Conservation (phyloP, 2,888 invertebrate genomes). For the Catocala nupta region DNA sequence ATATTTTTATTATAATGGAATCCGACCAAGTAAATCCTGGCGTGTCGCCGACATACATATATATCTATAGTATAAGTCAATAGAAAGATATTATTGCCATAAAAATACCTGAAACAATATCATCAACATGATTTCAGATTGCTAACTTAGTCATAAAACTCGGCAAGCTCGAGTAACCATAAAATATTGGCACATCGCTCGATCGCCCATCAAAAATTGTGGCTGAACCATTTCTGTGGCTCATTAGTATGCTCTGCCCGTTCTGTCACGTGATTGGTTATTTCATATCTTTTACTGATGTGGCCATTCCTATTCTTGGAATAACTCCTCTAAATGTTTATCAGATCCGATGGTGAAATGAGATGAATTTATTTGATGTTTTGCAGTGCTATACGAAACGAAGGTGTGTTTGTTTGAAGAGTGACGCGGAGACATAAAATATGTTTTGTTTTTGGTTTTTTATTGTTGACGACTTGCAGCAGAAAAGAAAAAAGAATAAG, state of each 20-base stretch:
- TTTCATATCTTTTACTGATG: slow-evolving; percentile 50
- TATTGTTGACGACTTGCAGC: too few relatives aligned
- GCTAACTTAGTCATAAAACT: slow-evolving; percentile 1
- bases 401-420: not conserved
- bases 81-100: too few relatives aligned
- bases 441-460: not conserved
- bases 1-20: too few relatives aligned
- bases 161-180: slow-evolving; percentile 24
- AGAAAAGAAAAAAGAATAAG: too few relatives aligned
- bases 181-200: slow-evolving; percentile 40
- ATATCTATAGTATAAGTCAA: too few relatives aligned
- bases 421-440: not conserved
- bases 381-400: not conserved
- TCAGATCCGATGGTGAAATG: slow-evolving; percentile 27
- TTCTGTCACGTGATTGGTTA: slow-evolving; percentile 52
- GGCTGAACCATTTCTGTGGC: slow-evolving; percentile 5
- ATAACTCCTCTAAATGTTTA: slow-evolving; percentile 43
- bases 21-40: too few relatives aligned
- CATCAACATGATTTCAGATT: slow-evolving; percentile 4
- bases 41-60: too few relatives aligned
- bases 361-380: slow-evolving; percentile 18
- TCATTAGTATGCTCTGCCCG: slow-evolving; percentile 43
- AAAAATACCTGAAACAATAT: not conserved
- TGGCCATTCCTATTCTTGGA: slow-evolving; percentile 42
- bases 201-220: slow-evolving; percentile 35